Conservation (phyloP, 2,113 vertebrate genomes). For the Ancistrus triradiatus region DNA sequence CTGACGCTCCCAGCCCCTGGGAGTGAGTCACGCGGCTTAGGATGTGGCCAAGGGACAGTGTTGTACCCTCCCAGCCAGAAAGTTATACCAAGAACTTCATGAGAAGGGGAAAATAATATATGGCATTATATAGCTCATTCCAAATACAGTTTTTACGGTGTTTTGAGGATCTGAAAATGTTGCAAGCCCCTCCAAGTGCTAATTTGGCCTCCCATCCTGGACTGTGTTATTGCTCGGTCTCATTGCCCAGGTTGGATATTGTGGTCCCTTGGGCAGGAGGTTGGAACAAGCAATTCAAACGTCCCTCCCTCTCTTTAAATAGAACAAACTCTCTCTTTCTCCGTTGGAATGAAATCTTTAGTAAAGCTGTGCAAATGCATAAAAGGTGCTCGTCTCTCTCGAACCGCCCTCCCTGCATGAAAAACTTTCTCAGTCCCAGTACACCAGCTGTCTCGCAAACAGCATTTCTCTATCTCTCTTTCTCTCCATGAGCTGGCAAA, state of each 20-base stretch:
- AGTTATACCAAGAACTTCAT: no score
- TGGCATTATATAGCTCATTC: no score
- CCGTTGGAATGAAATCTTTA: constrained; percentile 64
- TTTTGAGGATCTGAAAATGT: constrained; percentile 69
- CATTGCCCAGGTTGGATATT: constrained; percentile 62
- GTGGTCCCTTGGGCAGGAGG: constrained; percentile 63
- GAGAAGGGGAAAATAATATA: not conserved
- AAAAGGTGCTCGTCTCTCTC: constrained; percentile 63
- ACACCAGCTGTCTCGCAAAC: constrained; percentile 62
- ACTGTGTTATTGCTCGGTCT: no score
- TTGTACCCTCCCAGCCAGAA: constrained; percentile 36
- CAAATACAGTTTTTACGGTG: no score
- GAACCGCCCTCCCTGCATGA: constrained; percentile 45
- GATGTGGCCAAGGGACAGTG: constrained; percentile 61
- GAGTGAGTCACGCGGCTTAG: constrained; percentile 64
- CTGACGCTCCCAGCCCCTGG: constrained; percentile 51
- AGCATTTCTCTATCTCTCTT: constrained; percentile 59
- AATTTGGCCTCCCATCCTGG: constrained; percentile 64
- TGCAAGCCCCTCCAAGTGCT: constrained; percentile 35
- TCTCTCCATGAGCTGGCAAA: constrained; percentile 50
- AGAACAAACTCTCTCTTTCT: constrained; percentile 50
- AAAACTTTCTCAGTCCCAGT: constrained; percentile 55
- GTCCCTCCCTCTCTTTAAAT: constrained; percentile 58
- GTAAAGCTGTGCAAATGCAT: constrained; percentile 76
- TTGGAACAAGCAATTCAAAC: constrained; percentile 62